A percentile compares a stretch with the other conserved stretches of the same genome.
Conservation (phyloP, 2,888 invertebrate genomes). For the Crematogaster levior region DNA sequence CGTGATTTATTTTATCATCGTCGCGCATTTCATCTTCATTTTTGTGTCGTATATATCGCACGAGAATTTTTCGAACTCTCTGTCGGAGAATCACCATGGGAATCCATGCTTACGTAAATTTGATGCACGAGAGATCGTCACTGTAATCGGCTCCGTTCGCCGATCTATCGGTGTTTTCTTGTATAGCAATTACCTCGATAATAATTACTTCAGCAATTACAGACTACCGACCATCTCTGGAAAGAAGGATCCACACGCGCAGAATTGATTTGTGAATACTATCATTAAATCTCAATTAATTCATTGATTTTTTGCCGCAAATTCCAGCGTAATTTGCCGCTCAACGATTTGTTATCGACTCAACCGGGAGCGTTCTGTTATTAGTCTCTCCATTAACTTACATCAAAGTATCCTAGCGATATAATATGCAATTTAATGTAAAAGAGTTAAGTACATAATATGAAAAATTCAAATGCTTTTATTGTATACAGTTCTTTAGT, state of each 20-base stretch:
- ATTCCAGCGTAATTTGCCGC: slow-evolving; percentile 9
- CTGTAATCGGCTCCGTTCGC: background rate
- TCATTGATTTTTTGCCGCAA: slow-evolving; percentile 7
- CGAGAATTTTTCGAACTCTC: background rate
- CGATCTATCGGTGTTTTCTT: slow-evolving; percentile 37
- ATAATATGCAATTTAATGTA: background rate
- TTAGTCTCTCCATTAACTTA: slow-evolving; percentile 32
- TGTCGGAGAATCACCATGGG: background rate
- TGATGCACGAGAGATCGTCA: slow-evolving; percentile 23
- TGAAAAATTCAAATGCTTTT: background rate
- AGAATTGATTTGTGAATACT: slow-evolving; percentile 12
- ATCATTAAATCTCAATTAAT: slow-evolving; percentile 35
- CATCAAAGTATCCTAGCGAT: background rate
- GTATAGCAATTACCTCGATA: slow-evolving; percentile 19
- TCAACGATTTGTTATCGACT: slow-evolving; percentile 8
- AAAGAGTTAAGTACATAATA: background rate
- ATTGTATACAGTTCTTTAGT: background rate
- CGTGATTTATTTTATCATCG: slow-evolving; percentile 2
- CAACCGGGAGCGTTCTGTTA: background rate
- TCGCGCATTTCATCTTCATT: background rate
- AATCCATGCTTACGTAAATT: slow-evolving; percentile 49
- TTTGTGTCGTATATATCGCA: background rate
- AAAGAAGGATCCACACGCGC: background rate
- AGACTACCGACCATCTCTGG: slow-evolving; percentile 23
- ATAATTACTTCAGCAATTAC: slow-evolving; percentile 61